These are phyloP conservation scores for Sylvicapra grimmia DNA, from an alignment of 2,113 vertebrate genomes.

Conservation along the genomic window DNA sequence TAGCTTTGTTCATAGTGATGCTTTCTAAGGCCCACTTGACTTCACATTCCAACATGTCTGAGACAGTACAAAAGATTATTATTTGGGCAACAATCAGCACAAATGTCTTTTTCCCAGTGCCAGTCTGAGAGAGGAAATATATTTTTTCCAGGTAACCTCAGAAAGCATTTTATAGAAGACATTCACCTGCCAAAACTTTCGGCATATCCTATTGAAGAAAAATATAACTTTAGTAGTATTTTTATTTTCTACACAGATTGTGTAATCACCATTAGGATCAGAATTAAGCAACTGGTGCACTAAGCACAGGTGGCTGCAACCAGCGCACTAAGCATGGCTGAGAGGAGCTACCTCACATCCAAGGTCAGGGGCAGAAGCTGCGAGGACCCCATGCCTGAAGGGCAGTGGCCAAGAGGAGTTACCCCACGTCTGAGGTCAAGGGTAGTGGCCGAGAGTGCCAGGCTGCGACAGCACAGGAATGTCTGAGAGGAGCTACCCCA, in stretches of 20 bases:
- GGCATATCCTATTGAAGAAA: neutral
- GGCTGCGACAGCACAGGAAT: no score
- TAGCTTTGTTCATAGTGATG: no score
- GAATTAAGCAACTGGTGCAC: neutral
- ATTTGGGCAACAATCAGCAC: neutral
- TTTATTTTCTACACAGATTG: neutral
- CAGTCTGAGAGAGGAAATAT: neutral
- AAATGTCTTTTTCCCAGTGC: neutral
- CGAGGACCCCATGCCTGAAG: no score
- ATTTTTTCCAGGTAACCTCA: neutral
- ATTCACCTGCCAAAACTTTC: neutral
- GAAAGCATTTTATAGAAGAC: neutral
- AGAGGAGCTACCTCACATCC: no score
- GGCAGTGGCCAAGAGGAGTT: no score
- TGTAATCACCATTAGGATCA: neutral
- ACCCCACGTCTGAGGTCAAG: no score
- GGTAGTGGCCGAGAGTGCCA: no score
- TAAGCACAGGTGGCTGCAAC: no score
- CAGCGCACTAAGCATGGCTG: fast-evolving
- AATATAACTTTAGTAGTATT: neutral
- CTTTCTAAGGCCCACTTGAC: no score
- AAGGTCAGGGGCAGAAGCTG: no score
- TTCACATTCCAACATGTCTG: no score
- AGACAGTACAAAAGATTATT: neutral
- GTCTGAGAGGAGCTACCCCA: no score